Conservation (phyloP, 2,797 vertebrate genomes). For the Pseudocheirus occidentalis region DNA sequence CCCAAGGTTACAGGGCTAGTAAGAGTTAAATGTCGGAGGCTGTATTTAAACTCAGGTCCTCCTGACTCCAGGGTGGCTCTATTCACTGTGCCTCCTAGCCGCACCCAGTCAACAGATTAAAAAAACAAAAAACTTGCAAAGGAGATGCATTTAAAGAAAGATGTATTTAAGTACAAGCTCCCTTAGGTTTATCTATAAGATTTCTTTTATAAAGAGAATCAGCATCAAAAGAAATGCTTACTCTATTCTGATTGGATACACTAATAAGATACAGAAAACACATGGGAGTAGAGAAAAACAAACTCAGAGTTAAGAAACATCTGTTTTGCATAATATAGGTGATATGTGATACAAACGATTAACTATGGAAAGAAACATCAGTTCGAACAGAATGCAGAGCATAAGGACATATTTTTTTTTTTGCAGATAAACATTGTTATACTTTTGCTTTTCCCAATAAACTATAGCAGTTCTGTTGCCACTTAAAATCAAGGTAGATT, state of each 20-base stretch:
- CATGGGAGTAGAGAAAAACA: not conserved
- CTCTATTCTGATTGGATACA: not conserved
- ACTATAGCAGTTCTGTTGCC: not conserved
- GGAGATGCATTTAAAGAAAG: not conserved
- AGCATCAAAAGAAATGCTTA: not conserved
- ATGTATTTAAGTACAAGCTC: not conserved
- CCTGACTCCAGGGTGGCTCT: no score
- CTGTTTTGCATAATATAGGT: not conserved
- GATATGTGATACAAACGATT: not conserved
- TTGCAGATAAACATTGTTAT: not conserved
- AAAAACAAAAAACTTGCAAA: not conserved
- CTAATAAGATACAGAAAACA: not conserved
- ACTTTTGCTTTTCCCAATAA: not conserved
- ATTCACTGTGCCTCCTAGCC: no score
- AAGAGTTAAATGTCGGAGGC: no score
- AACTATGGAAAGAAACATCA: not conserved
- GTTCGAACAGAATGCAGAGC: not conserved
- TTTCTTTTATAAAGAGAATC: not conserved
- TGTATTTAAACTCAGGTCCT: no score
- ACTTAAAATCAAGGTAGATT: not conserved
- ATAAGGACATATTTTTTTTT: not conserved
- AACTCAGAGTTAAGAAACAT: not conserved
- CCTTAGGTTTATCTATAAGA: not conserved
- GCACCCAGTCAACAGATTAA: not conserved
- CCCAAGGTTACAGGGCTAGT: no score